A percentile compares a stretch with the other conserved stretches of the same genome.
phyloP scores from a whole-genome alignment of 2,113 vertebrate genomes.

The Phocoena phocoena region DNA sequence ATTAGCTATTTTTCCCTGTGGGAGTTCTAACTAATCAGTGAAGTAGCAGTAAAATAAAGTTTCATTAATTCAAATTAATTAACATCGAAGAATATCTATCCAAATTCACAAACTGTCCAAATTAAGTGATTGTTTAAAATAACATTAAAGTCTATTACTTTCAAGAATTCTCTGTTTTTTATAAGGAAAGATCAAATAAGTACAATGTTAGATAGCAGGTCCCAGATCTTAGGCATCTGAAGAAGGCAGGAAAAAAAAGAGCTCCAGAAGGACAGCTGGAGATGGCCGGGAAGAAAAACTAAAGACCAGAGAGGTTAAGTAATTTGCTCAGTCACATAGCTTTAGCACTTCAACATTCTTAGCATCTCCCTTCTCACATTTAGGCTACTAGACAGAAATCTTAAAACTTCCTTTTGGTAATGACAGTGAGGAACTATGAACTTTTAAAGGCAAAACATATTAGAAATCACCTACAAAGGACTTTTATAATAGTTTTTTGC shows the following conservation, averaged over 20 bases:
- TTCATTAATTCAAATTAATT: constrained; percentile 35
- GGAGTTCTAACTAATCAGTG: not conserved
- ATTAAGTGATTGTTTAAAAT: not conserved
- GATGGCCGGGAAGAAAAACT: not conserved
- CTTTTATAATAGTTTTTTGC: not conserved
- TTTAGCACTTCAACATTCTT: too few relatives aligned
- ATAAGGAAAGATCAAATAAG: not conserved
- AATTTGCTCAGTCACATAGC: not conserved
- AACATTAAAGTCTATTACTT: not conserved
- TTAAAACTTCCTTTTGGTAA: not conserved
- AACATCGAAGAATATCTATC: not conserved
- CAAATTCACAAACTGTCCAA: not conserved
- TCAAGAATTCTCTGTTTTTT: not conserved
- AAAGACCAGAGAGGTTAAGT: not conserved
- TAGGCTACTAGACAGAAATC: not conserved
- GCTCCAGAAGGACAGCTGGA: not conserved
- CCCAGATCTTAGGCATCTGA: not conserved
- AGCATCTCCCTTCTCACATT: not conserved
- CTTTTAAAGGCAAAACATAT: not conserved
- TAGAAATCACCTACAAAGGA: constrained; percentile 1
- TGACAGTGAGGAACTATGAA: not conserved
- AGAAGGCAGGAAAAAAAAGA: not conserved
- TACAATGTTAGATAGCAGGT: not conserved
- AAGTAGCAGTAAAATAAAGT: not conserved
- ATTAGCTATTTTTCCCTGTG: not conserved